Base-by-base conservation (phyloP, 2,113 vertebrate genomes). In the Oncorhynchus masou region DNA sequence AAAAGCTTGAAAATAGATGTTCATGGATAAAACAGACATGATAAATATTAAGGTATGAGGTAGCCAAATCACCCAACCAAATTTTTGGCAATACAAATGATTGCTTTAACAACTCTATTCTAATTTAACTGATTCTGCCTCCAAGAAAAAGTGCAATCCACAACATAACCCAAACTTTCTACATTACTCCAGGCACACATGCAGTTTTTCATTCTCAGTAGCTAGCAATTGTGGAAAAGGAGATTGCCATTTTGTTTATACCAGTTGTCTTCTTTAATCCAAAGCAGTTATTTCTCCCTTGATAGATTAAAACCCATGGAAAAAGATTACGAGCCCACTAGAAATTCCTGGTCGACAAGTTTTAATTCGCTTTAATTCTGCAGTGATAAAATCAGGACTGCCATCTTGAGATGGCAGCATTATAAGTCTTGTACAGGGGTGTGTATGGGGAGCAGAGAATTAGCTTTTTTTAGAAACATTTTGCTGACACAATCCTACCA, bases 351-450 rank as follows among this genome's bases (percentile, higher is more conserved):
- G 60, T 54, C 74, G 54, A 79, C 59, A 59, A 83, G 79, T 84
- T 93, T 90, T 93, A 93, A 93, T 94, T 93, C 92, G 91, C 91
- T 91, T 93, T 94, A 93, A 94, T 94, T 94, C 92, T 91, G 89
- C 86, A 83, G 81, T 80, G 93, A 94, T 94, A 94, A 88, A 90
- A 94, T 94, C 91, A 76, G 81, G 77, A 79, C 86, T 92, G 92
- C 91, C 92, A 81, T 71, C 80, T 51, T 19, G 11, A 71, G 81
- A 69, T 86, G 91, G 89, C 91, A 92, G 88, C 84, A 88, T 84
- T 88, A 89, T 93, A 93, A 88, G 88, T 94, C 92, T 93, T 78
- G 80, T 45, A 45, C 70, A 77, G 75, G 20, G 73, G 24, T 39
- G 66, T 74, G 57, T 13, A 31, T 72, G 67, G 2, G 25, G 68